phyloP scores from a whole-genome alignment of 2,797 vertebrate genomes.

The Alcedo quadribrachys region DNA sequence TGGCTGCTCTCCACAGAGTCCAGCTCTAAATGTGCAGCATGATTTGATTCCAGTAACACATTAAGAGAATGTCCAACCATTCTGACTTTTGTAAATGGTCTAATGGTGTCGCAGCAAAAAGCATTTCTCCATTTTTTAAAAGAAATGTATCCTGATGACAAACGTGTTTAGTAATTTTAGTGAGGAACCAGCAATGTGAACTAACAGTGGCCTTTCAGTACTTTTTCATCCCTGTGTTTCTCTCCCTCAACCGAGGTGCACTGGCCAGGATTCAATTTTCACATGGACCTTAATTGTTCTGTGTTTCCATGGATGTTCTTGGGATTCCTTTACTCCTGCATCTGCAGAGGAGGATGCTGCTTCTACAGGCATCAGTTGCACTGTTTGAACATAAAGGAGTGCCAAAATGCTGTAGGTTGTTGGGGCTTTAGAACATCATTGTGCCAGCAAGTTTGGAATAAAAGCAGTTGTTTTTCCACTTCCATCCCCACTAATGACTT shows the following conservation, averaged over 20 bases:
- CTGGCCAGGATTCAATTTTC: not conserved
- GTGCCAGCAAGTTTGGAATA: not conserved
- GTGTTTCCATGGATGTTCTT: not conserved
- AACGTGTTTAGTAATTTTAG: slow-evolving; percentile 44
- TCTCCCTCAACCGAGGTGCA: not conserved
- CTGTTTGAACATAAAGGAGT: not conserved
- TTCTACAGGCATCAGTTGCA: not conserved
- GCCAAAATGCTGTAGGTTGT: not conserved
- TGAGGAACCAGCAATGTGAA: slow-evolving; percentile 43
- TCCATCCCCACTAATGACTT: not conserved
- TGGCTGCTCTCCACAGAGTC: slow-evolving; percentile 69
- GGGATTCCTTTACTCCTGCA: not conserved
- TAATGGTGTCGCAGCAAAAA: slow-evolving; percentile 49
- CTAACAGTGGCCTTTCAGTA: not conserved
- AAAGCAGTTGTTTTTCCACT: not conserved
- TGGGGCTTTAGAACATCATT: not conserved
- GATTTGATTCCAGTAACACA: slow-evolving; percentile 78
- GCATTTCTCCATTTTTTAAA: slow-evolving; percentile 63
- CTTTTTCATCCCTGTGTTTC: slow-evolving; percentile 4
- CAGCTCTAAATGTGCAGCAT: slow-evolving; percentile 56
- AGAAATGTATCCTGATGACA: slow-evolving; percentile 17
- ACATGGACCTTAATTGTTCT: not conserved
- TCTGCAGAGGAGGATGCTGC: not conserved
- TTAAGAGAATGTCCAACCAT: slow-evolving; percentile 71
- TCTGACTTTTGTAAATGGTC: slow-evolving; percentile 65